Evolutionary conservation across 2,888 invertebrate genomes (phyloP).

Genomic region (Eupithecia pulchellata): DNA sequence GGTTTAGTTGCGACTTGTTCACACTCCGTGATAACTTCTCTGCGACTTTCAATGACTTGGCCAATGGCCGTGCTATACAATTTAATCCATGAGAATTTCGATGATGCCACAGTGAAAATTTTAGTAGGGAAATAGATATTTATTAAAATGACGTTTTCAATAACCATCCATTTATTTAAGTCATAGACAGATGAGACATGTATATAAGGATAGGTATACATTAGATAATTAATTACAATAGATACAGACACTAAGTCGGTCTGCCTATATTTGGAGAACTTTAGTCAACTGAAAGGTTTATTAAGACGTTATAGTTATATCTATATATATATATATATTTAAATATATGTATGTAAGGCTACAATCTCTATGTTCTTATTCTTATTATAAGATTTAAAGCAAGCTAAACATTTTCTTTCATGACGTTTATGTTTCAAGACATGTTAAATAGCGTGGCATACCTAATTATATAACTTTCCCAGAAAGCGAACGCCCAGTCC

Average conservation of each 20-base stretch:
- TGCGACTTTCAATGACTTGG: constrained; percentile 31
- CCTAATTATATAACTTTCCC: constrained; percentile 30
- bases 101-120: background rate
- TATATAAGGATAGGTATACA: no score
- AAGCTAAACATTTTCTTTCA: constrained; percentile 11
- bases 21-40: constrained; percentile 46
- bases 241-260: no score
- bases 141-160: no score
- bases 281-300: no score
- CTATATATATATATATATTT: no score
- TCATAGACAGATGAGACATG: no score
- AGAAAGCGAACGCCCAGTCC: constrained; percentile 17
- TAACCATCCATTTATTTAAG: no score
- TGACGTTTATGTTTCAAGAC: constrained; percentile 15
- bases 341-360: no score
- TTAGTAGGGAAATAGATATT: background rate
- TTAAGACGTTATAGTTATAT: no score
- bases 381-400: background rate
- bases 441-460: constrained; percentile 32
- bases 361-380: no score
- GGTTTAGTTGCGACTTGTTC: constrained; percentile 52
- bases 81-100: background rate
- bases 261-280: no score
- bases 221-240: no score
- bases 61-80: constrained; percentile 6